Evolutionary conservation across 2,113 vertebrate genomes (phyloP).

Genomic region (Leucopternis melanops): DNA sequence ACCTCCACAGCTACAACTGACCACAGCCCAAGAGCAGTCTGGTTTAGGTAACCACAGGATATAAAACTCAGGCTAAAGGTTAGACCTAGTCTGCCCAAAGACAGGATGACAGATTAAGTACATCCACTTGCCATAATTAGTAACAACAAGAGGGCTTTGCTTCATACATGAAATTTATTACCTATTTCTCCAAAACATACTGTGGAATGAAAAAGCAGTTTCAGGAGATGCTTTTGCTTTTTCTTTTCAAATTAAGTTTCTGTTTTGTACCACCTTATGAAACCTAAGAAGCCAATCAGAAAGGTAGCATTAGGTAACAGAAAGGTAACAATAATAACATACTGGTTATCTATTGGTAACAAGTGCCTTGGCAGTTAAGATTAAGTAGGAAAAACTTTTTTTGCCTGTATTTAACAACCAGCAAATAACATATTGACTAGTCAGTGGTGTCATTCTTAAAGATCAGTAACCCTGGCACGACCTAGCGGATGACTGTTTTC

Average conservation of each 20-base stretch:
- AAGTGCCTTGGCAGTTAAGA: neutral
- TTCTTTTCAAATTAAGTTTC: neutral
- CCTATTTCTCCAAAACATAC: neutral
- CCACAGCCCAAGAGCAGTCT: neutral
- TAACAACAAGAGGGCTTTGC: no score
- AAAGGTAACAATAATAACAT: neutral
- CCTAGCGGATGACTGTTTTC: neutral
- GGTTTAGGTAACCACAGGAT: slow-evolving; percentile 13
- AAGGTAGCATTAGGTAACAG: neutral
- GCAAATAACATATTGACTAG: neutral
- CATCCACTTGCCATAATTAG: neutral
- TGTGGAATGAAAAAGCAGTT: neutral
- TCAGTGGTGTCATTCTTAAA: neutral
- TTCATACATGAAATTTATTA: neutral
- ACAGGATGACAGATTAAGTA: slow-evolving; percentile 35
- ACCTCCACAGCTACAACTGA: neutral
- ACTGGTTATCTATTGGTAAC: neutral
- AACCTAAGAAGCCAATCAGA: neutral
- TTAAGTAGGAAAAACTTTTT: neutral
- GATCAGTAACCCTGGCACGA: neutral
- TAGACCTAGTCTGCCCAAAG: neutral
- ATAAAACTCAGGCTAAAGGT: slow-evolving; percentile 29
- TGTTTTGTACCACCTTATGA: neutral
- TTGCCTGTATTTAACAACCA: neutral
- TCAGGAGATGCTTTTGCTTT: neutral